Conservation (phyloP, 92 coral and sea anemone species). For the Epizoanthus stellaris region DNA sequence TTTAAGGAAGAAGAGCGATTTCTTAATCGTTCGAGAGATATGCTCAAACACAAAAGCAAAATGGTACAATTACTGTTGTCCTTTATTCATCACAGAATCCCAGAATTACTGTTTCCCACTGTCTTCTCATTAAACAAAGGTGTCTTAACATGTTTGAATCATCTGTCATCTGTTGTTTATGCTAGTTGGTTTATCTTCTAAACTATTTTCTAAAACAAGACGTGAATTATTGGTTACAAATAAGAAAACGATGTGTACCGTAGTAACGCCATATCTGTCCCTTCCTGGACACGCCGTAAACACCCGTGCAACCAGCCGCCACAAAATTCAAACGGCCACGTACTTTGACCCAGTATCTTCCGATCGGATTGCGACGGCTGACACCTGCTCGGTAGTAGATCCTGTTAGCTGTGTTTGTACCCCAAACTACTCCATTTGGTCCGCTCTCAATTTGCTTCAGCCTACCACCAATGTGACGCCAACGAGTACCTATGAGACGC, state of each 20-base stretch:
- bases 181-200: no score
- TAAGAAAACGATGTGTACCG: not conserved
- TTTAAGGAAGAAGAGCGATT: no score
- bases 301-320: slow-evolving; percentile 24
- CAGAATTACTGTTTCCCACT: no score
- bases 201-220: no score
- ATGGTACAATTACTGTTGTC: no score
- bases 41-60: no score
- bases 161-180: no score
- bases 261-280: slow-evolving; percentile 30
- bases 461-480: slow-evolving; percentile 26
- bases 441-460: slow-evolving; percentile 49
- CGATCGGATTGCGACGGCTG: slow-evolving; percentile 17
- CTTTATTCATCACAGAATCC: no score
- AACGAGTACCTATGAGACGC: slow-evolving; percentile 5
- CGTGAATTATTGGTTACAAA: no score
- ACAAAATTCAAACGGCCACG: slow-evolving; percentile 14
- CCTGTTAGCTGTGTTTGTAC: slow-evolving; percentile 16
- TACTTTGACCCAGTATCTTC: slow-evolving; percentile 21
- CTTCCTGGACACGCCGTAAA: slow-evolving; percentile 8
- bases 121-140: no score
- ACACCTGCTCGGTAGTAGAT: slow-evolving; percentile 50
- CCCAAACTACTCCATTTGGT: slow-evolving; percentile 42
- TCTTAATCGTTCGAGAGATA: no score
- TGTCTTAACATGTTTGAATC: no score